Conservation (phyloP, 2,888 invertebrate genomes). For the Agrilus cyanescens region DNA sequence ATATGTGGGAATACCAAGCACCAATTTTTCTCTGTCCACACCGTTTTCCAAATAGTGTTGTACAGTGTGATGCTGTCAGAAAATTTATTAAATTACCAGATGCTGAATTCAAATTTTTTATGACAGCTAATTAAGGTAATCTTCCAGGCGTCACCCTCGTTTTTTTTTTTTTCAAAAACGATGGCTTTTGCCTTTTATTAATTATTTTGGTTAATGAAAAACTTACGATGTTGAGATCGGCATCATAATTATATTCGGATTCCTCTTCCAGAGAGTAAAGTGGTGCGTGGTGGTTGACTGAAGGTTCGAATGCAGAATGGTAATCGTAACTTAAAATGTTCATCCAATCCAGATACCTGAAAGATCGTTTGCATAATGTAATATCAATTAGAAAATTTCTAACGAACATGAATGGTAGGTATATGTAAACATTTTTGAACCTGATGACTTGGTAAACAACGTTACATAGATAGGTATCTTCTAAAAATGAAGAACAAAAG, state of each 20-base stretch:
- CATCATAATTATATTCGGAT: constrained; percentile 78
- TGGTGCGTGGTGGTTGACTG: constrained; percentile 85
- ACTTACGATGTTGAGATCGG: constrained; percentile 80
- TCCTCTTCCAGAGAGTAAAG: constrained; percentile 70
- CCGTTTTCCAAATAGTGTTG: constrained; percentile 70
- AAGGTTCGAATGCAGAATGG: constrained; percentile 83
- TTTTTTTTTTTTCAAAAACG: background rate
- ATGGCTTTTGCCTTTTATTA: background rate
- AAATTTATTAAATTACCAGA: background rate
- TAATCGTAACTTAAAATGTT: constrained; percentile 87
- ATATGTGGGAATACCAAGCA: constrained; percentile 80
- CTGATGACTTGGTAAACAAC: no score
- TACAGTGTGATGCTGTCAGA: constrained; percentile 70
- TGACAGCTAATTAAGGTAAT: no score
- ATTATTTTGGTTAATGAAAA: background rate
- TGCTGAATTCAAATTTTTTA: background rate
- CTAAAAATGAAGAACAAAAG: constrained; percentile 3
- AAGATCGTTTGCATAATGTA: constrained; percentile 7
- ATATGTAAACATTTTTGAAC: no score
- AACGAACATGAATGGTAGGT: no score
- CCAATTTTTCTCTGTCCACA: constrained; percentile 66
- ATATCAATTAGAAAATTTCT: background rate
- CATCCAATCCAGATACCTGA: constrained; percentile 80
- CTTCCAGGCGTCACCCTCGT: background rate
- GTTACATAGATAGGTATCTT: background rate